Base-by-base conservation (phyloP, 2,888 invertebrate genomes). In the Magallana nippona region DNA sequence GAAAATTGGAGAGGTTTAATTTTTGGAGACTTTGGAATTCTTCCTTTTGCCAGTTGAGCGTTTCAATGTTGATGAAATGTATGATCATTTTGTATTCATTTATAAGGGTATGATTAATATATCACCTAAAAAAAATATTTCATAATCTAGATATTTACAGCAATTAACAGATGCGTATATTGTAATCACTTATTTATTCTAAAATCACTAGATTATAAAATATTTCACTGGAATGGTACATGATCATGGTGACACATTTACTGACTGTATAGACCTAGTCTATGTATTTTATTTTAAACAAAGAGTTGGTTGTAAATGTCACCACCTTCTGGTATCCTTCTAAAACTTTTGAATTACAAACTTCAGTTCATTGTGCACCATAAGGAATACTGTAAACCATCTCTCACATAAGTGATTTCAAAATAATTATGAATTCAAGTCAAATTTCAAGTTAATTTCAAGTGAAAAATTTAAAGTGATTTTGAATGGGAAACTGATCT, bases 201-300 rank as follows among this genome's bases (percentile, higher is more conserved):
- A 71, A 71, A 71, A 57, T 19, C 19, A 55, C 79, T 79, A 55
- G 55, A 79, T 56, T 79, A 27, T 79, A 55, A 27, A 79, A 79
- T 79, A 79, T 79, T 79, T 79, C 22, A 57, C 55, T 17, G 19
- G 57, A 79, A 79, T 55, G 79, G 57, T 55, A 19, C 71, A 10
- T 22, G 71, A 71, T 27, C 32, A 22, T 22, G 60, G 71, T 15
- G 71, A 32, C 71, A 71, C 71, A 71, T 32, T 71, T 71, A 13
- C 13, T 2, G 15, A 71, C 71, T 32, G 32, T 71, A 22, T 44
- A 5, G 8, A 44, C 44, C 44, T 8, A 44, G 8, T 44, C 44
- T 8, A 32, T 3, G 44, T 44, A 44, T 44, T 44, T 5, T 71
- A 71, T 15, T 27, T 27, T 22, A 27, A 5, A 2, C 15, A 27